These are phyloP conservation scores for Microctenopoma steveboyesi DNA, from an alignment of 2,797 vertebrate species.

Conservation along the genomic window DNA sequence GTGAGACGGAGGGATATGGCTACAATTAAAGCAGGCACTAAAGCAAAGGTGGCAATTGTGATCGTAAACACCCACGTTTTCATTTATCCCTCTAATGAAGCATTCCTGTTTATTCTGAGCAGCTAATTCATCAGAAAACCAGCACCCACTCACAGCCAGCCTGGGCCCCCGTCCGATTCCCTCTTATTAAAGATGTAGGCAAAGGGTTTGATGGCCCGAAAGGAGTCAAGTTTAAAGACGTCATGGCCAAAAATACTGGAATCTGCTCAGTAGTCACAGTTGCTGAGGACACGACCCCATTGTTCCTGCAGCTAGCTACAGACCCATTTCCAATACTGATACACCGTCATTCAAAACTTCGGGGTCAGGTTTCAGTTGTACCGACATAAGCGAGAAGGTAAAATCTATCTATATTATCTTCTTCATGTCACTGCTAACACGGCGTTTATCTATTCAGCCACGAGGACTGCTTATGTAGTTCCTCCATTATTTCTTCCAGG, in stretches of 20 bases:
- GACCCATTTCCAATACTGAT: not conserved
- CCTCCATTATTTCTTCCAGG: constrained; percentile 1
- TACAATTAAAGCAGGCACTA: constrained; percentile 80
- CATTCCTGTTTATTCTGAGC: constrained; percentile 68
- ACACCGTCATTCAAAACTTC: not conserved
- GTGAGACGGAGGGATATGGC: constrained; percentile 69
- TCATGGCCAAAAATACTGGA: not conserved
- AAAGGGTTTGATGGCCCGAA: not conserved
- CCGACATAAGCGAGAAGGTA: too few species aligned
- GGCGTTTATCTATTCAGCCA: not conserved
- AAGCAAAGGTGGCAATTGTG: constrained; percentile 82
- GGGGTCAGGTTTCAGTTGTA: too few species aligned
- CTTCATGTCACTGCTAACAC: too few species aligned
- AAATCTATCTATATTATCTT: too few species aligned
- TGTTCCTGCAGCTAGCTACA: not conserved
- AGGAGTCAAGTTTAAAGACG: not conserved
- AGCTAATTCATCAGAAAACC: constrained; percentile 61
- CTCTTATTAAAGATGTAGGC: too few species aligned
- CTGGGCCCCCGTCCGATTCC: constrained; percentile 19
- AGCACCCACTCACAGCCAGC: constrained; percentile 38
- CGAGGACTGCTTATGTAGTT: not conserved
- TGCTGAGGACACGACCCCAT: not conserved
- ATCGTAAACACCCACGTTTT: constrained; percentile 85
- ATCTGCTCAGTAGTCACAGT: not conserved
- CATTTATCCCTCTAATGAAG: constrained; percentile 77